Evolutionary conservation across 2,797 vertebrate species (phyloP), one percentile per base, ranked within the genome.

Genomic region (Austrolebias charrua): DNA sequence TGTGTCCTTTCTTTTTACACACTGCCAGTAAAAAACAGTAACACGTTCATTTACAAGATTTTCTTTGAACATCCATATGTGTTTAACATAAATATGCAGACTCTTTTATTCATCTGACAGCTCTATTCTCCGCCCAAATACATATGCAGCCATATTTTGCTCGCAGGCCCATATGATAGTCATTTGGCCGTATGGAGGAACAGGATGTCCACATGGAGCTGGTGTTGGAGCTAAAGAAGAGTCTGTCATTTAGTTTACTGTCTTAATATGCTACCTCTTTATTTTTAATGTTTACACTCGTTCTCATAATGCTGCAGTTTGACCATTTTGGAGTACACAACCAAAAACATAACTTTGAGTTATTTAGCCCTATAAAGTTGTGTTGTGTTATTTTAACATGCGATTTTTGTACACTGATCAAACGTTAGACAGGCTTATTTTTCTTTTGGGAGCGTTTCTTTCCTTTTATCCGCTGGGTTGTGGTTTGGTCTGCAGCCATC

Each of bases 41-140:
- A 55, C 66, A 57, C 42, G 31, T 69, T 73, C 55, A 68, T 69
- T 66, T 66, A 68, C 65, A 52, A 40, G 38, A 53, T 71, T 69
- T 68, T 74, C 75, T 81, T 81, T 77, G 60, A 80, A 73, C 76
- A 54, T 59, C 70, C 78, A 76, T 80, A 73, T 83, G 76, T 42
- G 18, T 65, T 60, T 8, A 50, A 47, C 65, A 67, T 65, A 72
- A 76, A 70, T 76, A 63, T 49, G 24, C 42, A 52, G 43, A 18
- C 61, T 53, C 31, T 10, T 58, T 56, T 19, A 40, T 69, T 56
- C 24, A 55, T 68, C 64, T 62, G 35, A 5, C 46, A 42, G 66
- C 69, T 63, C 63, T 51, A 45, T 53, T 60, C 49, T 45, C 55
- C 1, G 12, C 71, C n/a, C 59, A 51, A 56, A 60, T 64, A 60